Evolutionary conservation across 2,113 vertebrate genomes (phyloP).

Genomic region (Neodon shergylaensis): DNA sequence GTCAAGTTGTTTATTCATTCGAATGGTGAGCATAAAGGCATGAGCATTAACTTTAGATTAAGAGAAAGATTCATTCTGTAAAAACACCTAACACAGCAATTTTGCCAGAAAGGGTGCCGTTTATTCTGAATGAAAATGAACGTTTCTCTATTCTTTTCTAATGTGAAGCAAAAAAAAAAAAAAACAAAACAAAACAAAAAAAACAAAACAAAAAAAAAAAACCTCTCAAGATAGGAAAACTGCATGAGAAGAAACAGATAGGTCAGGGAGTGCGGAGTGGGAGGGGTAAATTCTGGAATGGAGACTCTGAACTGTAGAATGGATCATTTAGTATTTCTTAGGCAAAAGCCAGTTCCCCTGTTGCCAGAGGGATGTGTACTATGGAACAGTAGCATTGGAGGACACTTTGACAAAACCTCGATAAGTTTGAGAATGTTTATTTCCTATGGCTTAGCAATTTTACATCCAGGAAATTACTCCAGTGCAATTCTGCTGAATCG

Average conservation of each 20-base stretch:
- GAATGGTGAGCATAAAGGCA: neutral
- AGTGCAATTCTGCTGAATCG: neutral
- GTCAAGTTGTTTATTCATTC: slow-evolving; percentile 2
- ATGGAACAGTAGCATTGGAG: neutral
- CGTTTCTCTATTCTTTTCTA: neutral
- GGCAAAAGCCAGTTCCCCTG: neutral
- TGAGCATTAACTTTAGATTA: neutral
- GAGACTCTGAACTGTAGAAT: neutral
- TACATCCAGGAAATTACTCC: neutral
- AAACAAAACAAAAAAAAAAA: neutral
- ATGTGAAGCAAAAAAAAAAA: neutral
- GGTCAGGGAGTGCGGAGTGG: neutral
- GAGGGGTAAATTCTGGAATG: neutral
- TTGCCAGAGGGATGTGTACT: neutral
- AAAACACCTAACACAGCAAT: neutral
- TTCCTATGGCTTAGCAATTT: neutral
- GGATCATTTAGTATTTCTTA: neutral
- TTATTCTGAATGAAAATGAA: slow-evolving; percentile 10
- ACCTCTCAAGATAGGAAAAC: neutral
- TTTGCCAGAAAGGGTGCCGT: neutral
- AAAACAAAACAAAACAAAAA: neutral
- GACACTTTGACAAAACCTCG: neutral
- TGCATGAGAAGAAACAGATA: neutral
- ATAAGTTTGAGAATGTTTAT: neutral
- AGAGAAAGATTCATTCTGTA: neutral